A percentile compares a stretch with the other conserved stretches of the same genome.
phyloP scores from a whole-genome alignment of 2,113 vertebrate species.

The Lamprotornis superbus region DNA sequence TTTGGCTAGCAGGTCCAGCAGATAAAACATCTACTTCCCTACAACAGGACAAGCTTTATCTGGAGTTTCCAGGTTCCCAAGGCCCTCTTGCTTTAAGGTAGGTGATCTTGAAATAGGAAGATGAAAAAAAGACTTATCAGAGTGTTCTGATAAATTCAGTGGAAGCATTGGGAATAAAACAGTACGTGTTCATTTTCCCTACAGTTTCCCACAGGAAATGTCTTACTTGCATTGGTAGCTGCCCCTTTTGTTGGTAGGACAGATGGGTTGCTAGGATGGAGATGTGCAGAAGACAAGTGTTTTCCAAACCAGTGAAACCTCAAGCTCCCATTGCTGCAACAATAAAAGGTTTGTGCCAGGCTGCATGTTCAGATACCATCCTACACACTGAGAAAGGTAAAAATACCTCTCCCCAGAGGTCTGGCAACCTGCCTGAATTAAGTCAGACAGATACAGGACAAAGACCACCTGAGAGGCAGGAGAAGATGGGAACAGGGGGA shows the following conservation, averaged over 20 bases:
- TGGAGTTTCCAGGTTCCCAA: neutral
- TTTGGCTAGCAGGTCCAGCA: neutral
- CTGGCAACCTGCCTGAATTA: neutral
- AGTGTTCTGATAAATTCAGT: neutral
- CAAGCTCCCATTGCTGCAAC: neutral
- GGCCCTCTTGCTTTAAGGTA: neutral
- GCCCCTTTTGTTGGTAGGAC: neutral
- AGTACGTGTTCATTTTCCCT: neutral
- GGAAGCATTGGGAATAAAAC: neutral
- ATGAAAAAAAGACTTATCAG: neutral
- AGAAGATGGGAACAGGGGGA: neutral
- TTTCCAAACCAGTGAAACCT: neutral
- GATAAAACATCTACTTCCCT: neutral
- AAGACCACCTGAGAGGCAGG: neutral
- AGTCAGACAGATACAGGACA: neutral
- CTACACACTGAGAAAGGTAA: neutral
- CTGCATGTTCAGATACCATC: neutral
- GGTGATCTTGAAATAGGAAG: neutral
- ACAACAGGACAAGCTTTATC: neutral
- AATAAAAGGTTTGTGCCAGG: neutral
- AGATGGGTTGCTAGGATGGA: neutral
- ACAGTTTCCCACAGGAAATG: neutral
- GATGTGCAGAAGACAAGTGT: neutral
- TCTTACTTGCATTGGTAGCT: neutral
- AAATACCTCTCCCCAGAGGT: neutral